Conservation (phyloP, 2,888 invertebrate genomes). For the Melikaiella ostensackeni region DNA sequence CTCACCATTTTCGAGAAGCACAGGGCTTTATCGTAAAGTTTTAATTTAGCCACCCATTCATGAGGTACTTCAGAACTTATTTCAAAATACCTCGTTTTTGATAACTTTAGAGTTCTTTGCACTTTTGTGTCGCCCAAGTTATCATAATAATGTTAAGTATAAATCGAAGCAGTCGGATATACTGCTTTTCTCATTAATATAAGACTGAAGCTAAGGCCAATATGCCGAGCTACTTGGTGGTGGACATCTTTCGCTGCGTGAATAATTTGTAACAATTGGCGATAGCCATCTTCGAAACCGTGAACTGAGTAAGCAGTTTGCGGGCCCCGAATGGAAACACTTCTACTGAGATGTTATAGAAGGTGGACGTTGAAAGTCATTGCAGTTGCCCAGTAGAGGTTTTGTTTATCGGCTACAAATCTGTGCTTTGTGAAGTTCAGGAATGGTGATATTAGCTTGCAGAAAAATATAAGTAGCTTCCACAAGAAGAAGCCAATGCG, state of each 20-base stretch:
- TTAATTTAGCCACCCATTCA: constrained; percentile 14
- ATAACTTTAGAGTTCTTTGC: not conserved
- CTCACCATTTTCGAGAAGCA: too few species aligned
- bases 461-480: not conserved
- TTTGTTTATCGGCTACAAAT: not conserved
- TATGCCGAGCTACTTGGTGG: too few species aligned
- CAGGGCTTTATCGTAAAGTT: not conserved
- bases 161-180: too few species aligned
- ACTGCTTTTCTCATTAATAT: too few species aligned
- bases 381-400: constrained; percentile 2
- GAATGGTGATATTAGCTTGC: not conserved
- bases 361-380: constrained; percentile 45
- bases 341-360: constrained; percentile 29
- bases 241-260: constrained; percentile 21
- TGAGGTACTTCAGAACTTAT: not conserved
- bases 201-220: too few species aligned
- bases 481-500: constrained; percentile 3
- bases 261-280: constrained; percentile 40
- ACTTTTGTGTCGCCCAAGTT: not conserved
- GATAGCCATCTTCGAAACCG: constrained; percentile 44
- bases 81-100: constrained; percentile 34
- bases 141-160: not conserved
- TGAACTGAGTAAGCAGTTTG: constrained; percentile 23
- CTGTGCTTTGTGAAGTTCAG: not conserved
- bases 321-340: constrained; percentile 44